Evolutionary conservation across 2,113 vertebrate genomes (phyloP).

Genomic region (Typhlomys cinereus): DNA sequence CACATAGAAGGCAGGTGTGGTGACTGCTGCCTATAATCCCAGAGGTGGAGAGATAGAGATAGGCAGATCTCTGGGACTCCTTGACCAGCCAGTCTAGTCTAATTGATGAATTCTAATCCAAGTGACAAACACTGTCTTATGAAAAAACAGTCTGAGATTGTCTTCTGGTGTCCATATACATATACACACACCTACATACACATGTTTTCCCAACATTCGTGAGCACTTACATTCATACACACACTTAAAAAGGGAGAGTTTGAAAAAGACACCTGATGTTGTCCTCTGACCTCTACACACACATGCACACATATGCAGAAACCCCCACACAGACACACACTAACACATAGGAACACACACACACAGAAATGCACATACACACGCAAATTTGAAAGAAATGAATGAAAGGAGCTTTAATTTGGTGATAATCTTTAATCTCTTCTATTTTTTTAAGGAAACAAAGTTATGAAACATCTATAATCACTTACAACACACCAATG

Average conservation of each 20-base stretch:
- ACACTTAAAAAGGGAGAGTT: too few species aligned
- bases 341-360: too few species aligned
- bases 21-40: too few species aligned
- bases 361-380: too few species aligned
- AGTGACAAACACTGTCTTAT: background rate
- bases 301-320: too few species aligned
- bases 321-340: too few species aligned
- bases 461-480: conserved; percentile 55
- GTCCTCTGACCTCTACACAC: background rate
- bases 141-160: background rate
- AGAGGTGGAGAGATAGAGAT: background rate
- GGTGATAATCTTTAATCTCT: conserved; percentile 45
- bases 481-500: conserved; percentile 47
- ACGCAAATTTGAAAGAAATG: background rate
- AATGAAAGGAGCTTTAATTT: conserved; percentile 6
- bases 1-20: background rate
- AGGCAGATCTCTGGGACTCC: background rate
- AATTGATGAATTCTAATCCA: background rate
- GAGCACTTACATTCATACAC: too few species aligned
- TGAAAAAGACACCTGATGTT: background rate
- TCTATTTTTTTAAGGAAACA: conserved; percentile 43
- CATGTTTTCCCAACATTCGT: too few species aligned
- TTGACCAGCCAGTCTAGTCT: background rate
- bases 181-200: background rate
- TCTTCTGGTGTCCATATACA: background rate